A percentile compares a stretch with the other conserved stretches of the same genome.
Evolutionary conservation across 1,140 invertebrate genomes (phyloP).

Genomic region (Ips typographus): DNA sequence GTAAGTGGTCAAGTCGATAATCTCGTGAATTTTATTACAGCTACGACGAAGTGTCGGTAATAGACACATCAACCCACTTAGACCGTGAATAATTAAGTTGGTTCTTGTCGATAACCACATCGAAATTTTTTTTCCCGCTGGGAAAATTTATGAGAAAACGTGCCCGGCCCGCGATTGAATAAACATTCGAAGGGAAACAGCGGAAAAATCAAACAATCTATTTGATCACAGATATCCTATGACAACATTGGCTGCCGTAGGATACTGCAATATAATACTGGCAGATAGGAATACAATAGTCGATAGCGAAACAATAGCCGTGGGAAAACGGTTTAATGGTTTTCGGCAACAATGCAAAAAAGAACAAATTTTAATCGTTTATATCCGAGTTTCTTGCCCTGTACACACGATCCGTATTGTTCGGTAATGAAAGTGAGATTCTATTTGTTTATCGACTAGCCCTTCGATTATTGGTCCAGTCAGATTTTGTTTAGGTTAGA

Average conservation of each 20-base stretch:
- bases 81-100: too few relatives aligned
- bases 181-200: constrained; percentile 8
- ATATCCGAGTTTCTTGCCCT: constrained; percentile 9
- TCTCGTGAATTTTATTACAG: too few relatives aligned
- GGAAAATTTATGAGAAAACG: constrained; percentile 3
- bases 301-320: constrained; percentile 25
- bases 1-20: too few relatives aligned
- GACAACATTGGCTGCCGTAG: constrained; percentile 24
- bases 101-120: too few relatives aligned
- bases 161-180: constrained; percentile 1
- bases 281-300: constrained; percentile 23
- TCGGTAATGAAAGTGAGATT: too few relatives aligned
- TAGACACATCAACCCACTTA: too few relatives aligned
- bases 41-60: too few relatives aligned
- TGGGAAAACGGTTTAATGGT: constrained; percentile 24
- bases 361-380: constrained; percentile 6
- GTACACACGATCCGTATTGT: too few relatives aligned
- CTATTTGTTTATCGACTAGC: too few relatives aligned
- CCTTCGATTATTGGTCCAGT: too few relatives aligned
- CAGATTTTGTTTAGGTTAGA: too few relatives aligned
- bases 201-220: constrained; percentile 17
- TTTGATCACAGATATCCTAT: constrained; percentile 25
- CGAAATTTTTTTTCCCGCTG: too few relatives aligned
- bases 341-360: constrained; percentile 16
- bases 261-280: constrained; percentile 17